Conservation (phyloP, 2,113 vertebrate species). For the Numida meleagris region DNA sequence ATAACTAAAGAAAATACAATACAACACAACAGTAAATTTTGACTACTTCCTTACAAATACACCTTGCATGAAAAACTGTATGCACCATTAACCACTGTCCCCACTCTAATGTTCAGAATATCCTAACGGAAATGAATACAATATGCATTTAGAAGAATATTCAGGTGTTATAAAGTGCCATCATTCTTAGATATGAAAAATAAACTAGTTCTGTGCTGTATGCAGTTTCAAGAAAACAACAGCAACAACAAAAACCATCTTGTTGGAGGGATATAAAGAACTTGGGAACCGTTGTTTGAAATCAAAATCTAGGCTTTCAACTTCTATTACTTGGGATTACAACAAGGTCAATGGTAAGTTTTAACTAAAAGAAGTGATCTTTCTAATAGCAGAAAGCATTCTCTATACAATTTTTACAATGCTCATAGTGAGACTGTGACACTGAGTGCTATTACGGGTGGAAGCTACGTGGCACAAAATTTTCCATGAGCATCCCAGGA, state of each 20-base stretch:
- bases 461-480: neutral
- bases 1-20: neutral
- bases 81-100: neutral
- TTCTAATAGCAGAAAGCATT: neutral
- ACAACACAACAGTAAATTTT: neutral
- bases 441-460: neutral
- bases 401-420: neutral
- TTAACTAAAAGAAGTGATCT: neutral
- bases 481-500: conserved; percentile 26
- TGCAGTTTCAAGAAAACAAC: neutral
- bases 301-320: neutral
- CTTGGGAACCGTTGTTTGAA: neutral
- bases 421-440: neutral
- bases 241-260: too few relatives aligned
- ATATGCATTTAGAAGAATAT: neutral
- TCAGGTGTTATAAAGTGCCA: neutral
- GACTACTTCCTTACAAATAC: neutral
- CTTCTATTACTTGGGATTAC: neutral
- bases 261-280: neutral
- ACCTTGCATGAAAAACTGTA: neutral
- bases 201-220: neutral
- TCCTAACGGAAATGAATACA: neutral
- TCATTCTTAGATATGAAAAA: neutral
- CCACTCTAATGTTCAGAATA: neutral
- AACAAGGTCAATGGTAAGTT: neutral